Percentiles rank a stretch among this genome's conserved stretches.
phyloP scores from a whole-genome alignment of 2,113 vertebrate species.

The Silurus meridionalis region DNA sequence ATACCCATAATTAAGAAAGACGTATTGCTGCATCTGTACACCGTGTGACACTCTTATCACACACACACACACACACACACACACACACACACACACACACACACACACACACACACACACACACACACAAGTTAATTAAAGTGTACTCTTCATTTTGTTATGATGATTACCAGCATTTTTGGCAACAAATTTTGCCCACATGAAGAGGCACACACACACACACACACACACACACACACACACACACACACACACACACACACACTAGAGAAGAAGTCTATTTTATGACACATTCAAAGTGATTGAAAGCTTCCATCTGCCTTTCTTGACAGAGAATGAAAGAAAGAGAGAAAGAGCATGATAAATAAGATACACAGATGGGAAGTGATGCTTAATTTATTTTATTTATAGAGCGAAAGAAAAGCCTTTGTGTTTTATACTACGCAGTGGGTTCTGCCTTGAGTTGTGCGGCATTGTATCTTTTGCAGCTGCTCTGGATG shows the following conservation, averaged over 20 bases:
- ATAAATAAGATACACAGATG: slow-evolving; percentile 2
- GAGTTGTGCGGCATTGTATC: neutral
- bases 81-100: neutral
- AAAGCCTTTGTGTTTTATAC: neutral
- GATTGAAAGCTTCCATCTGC: slow-evolving; percentile 14
- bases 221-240: neutral
- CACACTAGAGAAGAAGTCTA: neutral
- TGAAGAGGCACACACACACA: neutral
- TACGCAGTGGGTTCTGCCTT: neutral
- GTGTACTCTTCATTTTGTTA: neutral
- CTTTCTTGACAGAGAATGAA: neutral
- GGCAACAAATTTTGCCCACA: neutral
- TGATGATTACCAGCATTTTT: neutral
- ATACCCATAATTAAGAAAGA: slow-evolving; percentile 6
- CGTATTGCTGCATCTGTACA: slow-evolving; percentile 1
- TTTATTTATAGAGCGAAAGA: neutral
- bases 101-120: neutral
- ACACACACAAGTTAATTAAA: neutral
- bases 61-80: neutral
- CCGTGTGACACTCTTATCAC: neutral
- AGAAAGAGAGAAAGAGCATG: neutral
- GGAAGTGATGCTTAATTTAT: neutral
- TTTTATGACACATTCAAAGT: slow-evolving; percentile 9
- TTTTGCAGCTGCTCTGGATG: neutral
- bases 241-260: neutral